Conservation (phyloP, 2,113 vertebrate species). For the Capreolus pygargus region DNA sequence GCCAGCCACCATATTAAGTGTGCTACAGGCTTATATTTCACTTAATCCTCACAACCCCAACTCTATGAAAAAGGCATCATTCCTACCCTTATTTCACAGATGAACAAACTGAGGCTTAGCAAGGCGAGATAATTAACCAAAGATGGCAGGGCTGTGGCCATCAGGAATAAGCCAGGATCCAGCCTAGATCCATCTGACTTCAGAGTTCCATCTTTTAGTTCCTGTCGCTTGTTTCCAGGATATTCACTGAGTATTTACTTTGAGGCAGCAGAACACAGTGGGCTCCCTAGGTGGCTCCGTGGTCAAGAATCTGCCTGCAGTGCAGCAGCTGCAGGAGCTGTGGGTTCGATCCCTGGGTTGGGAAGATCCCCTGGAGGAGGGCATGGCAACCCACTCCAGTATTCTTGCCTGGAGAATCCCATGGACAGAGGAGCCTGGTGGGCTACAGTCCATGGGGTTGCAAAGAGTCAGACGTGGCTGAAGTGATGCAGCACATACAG, state of each 20-base stretch:
- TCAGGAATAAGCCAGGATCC: background rate
- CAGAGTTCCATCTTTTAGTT: background rate
- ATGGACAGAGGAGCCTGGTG: background rate
- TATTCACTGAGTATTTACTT: background rate
- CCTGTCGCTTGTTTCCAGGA: background rate
- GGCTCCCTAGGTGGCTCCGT: background rate
- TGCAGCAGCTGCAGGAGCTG: background rate
- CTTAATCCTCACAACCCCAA: background rate
- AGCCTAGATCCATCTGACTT: background rate
- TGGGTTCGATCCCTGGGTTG: fast-evolving
- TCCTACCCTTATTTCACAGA: background rate
- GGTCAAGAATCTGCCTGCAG: fast-evolving
- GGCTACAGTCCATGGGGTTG: background rate
- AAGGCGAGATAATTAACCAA: background rate
- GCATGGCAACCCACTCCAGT: background rate
- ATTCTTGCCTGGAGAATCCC: background rate
- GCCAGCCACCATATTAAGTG: background rate
- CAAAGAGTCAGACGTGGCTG: background rate
- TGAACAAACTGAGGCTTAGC: background rate
- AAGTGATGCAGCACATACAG: background rate
- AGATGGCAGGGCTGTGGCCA: background rate
- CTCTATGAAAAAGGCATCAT: background rate
- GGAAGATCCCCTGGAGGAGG: background rate
- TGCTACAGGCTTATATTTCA: background rate
- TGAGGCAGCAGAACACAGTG: background rate